These are phyloP conservation scores for Pentamera pediparva DNA, from an alignment of 53 echinoderm and acorn worm species.

Conservation along the genomic window DNA sequence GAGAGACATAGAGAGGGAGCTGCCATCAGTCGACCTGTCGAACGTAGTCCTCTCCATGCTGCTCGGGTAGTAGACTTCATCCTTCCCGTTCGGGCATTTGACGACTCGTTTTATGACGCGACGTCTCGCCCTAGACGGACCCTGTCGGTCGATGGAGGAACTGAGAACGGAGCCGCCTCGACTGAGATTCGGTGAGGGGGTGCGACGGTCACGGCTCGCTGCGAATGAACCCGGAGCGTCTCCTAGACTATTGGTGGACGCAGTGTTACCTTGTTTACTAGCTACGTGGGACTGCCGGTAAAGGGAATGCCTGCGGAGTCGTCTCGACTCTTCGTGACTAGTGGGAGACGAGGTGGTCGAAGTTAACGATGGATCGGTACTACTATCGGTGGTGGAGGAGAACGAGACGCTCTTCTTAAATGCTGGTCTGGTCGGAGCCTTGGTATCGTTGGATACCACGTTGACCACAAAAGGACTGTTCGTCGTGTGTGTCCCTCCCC, in stretches of 20 bases:
- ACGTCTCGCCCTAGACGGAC: slow-evolving; percentile 59
- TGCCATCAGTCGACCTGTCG: slow-evolving; percentile 32
- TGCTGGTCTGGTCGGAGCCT: background rate
- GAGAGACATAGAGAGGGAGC: slow-evolving; percentile 40
- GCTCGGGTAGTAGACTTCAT: slow-evolving; percentile 70
- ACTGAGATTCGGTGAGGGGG: slow-evolving; percentile 30
- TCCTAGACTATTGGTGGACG: slow-evolving; percentile 20
- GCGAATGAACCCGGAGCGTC: background rate
- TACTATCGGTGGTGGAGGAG: slow-evolving; percentile 2
- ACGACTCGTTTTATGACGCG: slow-evolving; percentile 74
- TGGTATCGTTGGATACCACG: slow-evolving; percentile 15
- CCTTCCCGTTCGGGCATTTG: slow-evolving; percentile 73
- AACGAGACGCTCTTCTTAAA: slow-evolving; percentile 23
- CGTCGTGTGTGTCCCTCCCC: slow-evolving; percentile 90
- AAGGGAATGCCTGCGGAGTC: slow-evolving; percentile 70
- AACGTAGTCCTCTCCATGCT: slow-evolving; percentile 44
- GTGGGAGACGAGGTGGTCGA: background rate
- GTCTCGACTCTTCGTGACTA: background rate
- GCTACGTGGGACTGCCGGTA: slow-evolving; percentile 73
- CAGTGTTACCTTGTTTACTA: slow-evolving; percentile 49
- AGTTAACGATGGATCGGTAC: background rate
- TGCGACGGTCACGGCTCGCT: background rate
- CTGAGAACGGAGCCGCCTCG: slow-evolving; percentile 79
- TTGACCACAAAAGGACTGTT: slow-evolving; percentile 85
- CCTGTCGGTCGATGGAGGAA: slow-evolving; percentile 52